Evolutionary conservation across 2,113 vertebrate genomes (phyloP).

Genomic region (Tautogolabrus adspersus): DNA sequence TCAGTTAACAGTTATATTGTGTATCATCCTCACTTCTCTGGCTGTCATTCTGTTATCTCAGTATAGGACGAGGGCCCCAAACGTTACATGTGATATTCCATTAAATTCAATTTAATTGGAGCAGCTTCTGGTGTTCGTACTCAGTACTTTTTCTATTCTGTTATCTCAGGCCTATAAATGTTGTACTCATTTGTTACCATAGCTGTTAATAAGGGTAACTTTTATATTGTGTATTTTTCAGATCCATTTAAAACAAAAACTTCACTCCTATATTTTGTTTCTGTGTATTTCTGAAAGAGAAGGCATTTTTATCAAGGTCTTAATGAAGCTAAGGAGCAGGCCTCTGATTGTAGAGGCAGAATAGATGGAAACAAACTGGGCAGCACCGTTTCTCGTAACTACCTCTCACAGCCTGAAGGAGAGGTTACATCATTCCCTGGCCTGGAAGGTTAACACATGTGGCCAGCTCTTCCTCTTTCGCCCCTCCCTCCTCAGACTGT

Average conservation of each 20-base stretch:
- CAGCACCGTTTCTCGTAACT: constrained; percentile 6
- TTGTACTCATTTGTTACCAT: not conserved
- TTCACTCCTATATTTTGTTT: not conserved
- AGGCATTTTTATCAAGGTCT: too few relatives aligned
- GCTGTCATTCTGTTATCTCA: too few relatives aligned
- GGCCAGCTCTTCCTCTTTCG: constrained; percentile 35
- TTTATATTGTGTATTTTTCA: not conserved
- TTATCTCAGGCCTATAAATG: not conserved
- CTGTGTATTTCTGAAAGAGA: constrained; percentile 2
- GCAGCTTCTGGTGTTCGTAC: too few relatives aligned
- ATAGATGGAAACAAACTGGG: constrained; percentile 8
- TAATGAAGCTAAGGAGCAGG: not conserved
- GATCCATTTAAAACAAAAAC: not conserved
- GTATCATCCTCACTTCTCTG: too few relatives aligned
- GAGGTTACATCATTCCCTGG: constrained; percentile 62
- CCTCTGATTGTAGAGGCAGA: not conserved
- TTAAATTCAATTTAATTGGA: too few relatives aligned
- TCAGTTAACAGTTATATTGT: too few relatives aligned
- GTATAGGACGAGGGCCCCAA: too few relatives aligned
- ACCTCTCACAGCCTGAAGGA: constrained; percentile 28
- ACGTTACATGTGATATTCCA: too few relatives aligned
- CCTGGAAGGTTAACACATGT: constrained; percentile 59
- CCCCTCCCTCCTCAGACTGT: constrained; percentile 29
- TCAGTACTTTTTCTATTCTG: too few relatives aligned
- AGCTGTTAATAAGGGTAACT: not conserved